Conservation (phyloP, 1,140 invertebrate genomes). For the Zaprionus davidi region DNA sequence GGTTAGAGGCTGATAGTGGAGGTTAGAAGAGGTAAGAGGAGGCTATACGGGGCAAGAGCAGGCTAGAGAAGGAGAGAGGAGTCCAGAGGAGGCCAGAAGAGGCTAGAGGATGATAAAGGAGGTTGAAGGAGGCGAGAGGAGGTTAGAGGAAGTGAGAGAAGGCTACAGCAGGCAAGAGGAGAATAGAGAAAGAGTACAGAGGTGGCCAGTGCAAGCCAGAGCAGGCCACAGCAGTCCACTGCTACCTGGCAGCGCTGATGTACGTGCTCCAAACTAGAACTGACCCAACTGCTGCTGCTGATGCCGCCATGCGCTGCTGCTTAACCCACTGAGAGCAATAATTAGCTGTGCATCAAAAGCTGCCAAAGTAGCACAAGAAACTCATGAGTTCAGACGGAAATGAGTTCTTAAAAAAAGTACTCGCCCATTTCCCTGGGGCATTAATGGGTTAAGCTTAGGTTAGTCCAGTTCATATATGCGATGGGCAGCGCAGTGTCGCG, state of each 20-base stretch:
- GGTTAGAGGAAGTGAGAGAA: no score
- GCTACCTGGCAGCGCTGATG: neutral
- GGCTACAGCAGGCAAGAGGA: no score
- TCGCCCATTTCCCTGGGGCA: neutral
- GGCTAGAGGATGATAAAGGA: no score
- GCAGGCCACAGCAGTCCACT: neutral
- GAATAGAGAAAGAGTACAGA: no score
- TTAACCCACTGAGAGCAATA: constrained; percentile 29
- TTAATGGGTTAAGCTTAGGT: constrained; percentile 39
- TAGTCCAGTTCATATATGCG: neutral
- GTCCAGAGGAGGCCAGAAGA: no score
- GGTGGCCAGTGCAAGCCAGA: no score
- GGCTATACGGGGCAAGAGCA: no score
- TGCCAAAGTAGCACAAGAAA: neutral
- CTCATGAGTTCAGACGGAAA: neutral
- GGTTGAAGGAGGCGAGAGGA: no score
- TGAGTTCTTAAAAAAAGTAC: neutral
- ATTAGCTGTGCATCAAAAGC: neutral
- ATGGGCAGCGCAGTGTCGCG: constrained; percentile 38
- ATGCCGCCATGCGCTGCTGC: neutral
- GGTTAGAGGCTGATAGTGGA: no score
- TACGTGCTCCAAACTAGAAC: constrained; percentile 28
- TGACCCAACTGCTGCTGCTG: constrained; percentile 7
- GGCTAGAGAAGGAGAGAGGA: no score
- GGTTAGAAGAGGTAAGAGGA: no score